A percentile compares a stretch with the other conserved stretches of the same genome.
Evolutionary conservation across 2,888 invertebrate genomes (phyloP).

Genomic region (Sipha maydis): DNA sequence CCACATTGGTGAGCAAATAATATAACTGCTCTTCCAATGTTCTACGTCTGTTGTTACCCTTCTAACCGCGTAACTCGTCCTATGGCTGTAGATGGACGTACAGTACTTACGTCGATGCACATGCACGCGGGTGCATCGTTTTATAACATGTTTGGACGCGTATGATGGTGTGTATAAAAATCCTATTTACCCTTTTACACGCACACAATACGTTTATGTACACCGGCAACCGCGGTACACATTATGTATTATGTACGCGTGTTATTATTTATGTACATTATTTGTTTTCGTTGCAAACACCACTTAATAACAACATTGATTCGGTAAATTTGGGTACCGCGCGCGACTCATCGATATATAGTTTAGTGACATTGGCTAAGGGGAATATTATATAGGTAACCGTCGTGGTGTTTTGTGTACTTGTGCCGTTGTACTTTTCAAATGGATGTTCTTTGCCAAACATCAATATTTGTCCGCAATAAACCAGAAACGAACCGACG

Average conservation of each 20-base stretch:
- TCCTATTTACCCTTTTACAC: conserved; percentile 23
- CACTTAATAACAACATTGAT: conserved; percentile 56
- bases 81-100: no score
- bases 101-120: no score
- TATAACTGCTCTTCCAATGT: no score
- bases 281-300: conserved; percentile 47
- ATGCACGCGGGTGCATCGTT: background rate
- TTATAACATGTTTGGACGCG: background rate
- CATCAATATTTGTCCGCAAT: conserved; percentile 62
- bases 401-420: conserved; percentile 55
- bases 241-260: background rate
- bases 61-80: no score
- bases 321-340: conserved; percentile 48
- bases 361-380: conserved; percentile 35
- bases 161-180: background rate
- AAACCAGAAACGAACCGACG: conserved; percentile 61
- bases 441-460: conserved; percentile 62
- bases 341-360: background rate
- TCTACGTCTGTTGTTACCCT: no score
- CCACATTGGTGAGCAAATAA: no score
- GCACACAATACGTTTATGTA: background rate
- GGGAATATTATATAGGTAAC: conserved; percentile 54
- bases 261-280: background rate
- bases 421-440: conserved; percentile 61
- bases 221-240: background rate